Evolutionary conservation across 2,113 vertebrate species (phyloP).

Genomic region (Alectura lathami): DNA sequence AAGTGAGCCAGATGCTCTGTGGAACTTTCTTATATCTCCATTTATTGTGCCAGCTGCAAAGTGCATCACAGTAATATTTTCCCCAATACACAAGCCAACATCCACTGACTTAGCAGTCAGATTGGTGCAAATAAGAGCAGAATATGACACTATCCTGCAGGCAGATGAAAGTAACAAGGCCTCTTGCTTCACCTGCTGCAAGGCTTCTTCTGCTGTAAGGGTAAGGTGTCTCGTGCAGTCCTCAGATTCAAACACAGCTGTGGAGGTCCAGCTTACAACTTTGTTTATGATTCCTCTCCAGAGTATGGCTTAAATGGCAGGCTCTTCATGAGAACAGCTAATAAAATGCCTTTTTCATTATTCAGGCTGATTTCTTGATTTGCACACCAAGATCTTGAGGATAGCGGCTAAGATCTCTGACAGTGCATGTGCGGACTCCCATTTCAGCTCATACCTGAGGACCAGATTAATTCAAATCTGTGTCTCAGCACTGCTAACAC

Average conservation of each 20-base stretch:
- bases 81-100: not conserved
- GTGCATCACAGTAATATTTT: not conserved
- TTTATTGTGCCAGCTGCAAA: not conserved
- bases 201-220: not conserved
- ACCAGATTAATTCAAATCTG: not conserved
- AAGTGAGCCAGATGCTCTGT: not conserved
- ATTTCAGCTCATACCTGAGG: not conserved
- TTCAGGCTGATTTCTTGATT: not conserved
- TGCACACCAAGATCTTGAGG: not conserved
- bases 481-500: not conserved
- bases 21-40: not conserved
- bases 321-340: not conserved
- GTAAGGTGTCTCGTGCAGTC: not conserved
- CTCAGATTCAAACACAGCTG: not conserved
- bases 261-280: not conserved
- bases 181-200: not conserved
- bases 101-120: not conserved
- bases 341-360: not conserved
- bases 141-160: not conserved
- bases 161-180: not conserved
- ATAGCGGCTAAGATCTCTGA: not conserved
- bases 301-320: not conserved
- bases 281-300: not conserved
- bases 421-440: not conserved
- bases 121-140: not conserved